Evolutionary conservation across 1,140 invertebrate species (phyloP).

Genomic region (Hyphantria cunea): DNA sequence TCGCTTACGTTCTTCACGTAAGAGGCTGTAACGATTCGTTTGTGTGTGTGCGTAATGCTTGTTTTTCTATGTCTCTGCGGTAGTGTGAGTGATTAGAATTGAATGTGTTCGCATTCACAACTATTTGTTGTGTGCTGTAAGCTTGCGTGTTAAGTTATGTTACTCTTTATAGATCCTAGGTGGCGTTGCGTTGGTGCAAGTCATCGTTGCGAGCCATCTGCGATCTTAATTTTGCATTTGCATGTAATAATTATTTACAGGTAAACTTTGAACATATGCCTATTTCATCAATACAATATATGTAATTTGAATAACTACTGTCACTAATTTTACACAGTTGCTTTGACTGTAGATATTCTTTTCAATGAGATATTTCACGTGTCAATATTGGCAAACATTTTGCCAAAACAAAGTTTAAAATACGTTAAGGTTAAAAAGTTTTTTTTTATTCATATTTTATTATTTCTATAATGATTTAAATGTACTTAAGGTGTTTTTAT

Average conservation of each 20-base stretch:
- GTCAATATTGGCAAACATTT: no score
- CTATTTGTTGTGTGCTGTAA: slow-evolving; percentile 34
- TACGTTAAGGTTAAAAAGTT: no score
- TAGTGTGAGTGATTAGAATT: slow-evolving; percentile 60
- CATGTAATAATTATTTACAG: slow-evolving; percentile 3
- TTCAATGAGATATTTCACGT: no score
- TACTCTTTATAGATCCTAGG: slow-evolving; percentile 54
- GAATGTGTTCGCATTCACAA: slow-evolving; percentile 51
- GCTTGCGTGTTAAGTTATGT: slow-evolving; percentile 49
- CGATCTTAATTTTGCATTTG: slow-evolving; percentile 18
- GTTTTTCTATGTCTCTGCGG: slow-evolving; percentile 68
- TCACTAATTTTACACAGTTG: background rate
- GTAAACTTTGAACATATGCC: no score
- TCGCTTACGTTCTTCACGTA: slow-evolving; percentile 79
- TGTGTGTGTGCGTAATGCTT: slow-evolving; percentile 71
- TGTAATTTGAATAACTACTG: slow-evolving; percentile 8
- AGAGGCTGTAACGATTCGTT: slow-evolving; percentile 71
- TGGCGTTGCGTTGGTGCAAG: slow-evolving; percentile 44
- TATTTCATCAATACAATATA: no score
- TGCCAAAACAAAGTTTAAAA: no score
- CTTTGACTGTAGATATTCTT: no score
- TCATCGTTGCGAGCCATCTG: no score
- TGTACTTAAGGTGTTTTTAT: no score
- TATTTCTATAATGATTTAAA: no score
- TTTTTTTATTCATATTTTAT: no score